These are phyloP conservation scores for Anaspis maculata DNA, from an alignment of 2,888 invertebrate species.

Conservation along the genomic window DNA sequence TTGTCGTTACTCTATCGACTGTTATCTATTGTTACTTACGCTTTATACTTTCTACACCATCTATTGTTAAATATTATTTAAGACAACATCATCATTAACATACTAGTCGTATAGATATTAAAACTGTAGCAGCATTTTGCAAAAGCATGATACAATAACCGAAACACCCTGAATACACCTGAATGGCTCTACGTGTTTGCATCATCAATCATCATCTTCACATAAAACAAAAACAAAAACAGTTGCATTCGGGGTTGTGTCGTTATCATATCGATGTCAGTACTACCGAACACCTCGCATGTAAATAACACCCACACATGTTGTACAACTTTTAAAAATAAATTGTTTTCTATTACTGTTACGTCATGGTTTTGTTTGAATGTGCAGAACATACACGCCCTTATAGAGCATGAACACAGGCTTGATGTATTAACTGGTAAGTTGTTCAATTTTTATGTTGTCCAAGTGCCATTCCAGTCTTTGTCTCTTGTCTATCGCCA, in stretches of 20 bases:
- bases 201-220: slow-evolving; percentile 10
- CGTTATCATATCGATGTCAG: slow-evolving; percentile 22
- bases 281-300: slow-evolving; percentile 34
- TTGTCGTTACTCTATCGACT: too few species aligned
- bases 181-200: slow-evolving; percentile 37
- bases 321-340: slow-evolving; percentile 25
- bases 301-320: slow-evolving; percentile 22
- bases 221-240: slow-evolving; percentile 1
- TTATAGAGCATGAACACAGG: slow-evolving; percentile 6
- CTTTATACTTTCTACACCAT: too few species aligned
- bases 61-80: too few species aligned
- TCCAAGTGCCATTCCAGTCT: too few species aligned
- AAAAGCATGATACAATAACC: slow-evolving; percentile 10
- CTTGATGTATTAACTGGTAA: slow-evolving; percentile 20
- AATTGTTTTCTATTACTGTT: slow-evolving; percentile 37
- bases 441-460: slow-evolving; percentile 11
- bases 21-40: too few species aligned
- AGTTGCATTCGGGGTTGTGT: slow-evolving; percentile 23
- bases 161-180: slow-evolving; percentile 22
- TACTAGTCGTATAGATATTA: slow-evolving; percentile 4
- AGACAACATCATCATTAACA: slow-evolving; percentile 17
- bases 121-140: too few species aligned
- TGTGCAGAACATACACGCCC: slow-evolving; percentile 9
- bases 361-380: slow-evolving; percentile 25
- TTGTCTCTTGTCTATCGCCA: too few species aligned